Percentiles rank a stretch among this genome's conserved stretches.
These are phyloP conservation scores for Sclerurus mexicanus DNA, from an alignment of 2,113 vertebrate species.

Conservation along the genomic window DNA sequence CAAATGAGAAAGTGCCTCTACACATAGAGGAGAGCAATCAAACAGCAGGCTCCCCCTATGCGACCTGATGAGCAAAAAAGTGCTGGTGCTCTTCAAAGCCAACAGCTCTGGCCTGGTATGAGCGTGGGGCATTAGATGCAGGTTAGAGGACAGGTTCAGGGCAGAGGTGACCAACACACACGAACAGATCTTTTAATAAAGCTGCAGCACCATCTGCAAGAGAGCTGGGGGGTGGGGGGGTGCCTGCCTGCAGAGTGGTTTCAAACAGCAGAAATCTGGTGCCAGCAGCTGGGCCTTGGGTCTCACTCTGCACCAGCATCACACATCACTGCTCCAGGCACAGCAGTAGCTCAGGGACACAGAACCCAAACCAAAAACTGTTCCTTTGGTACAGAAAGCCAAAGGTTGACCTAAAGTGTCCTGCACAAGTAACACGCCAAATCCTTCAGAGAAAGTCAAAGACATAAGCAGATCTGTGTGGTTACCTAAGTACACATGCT, in stretches of 20 bases:
- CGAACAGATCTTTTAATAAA: accelerated
- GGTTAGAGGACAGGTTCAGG: not conserved
- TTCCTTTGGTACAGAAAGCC: not conserved
- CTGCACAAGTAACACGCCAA: not conserved
- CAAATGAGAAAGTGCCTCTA: not conserved
- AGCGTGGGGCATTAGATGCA: accelerated
- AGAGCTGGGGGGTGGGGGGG: accelerated
- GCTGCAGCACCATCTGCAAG: not conserved
- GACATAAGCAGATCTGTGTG: not conserved
- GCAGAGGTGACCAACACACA: not conserved
- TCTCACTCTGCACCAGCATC: not conserved
- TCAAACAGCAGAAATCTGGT: not conserved
- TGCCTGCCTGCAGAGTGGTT: not conserved
- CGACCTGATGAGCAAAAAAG: not conserved
- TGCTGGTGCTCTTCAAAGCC: not conserved
- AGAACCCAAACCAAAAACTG: not conserved
- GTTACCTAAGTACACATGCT: not conserved
- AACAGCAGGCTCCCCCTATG: not conserved
- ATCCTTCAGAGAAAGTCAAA: not conserved
- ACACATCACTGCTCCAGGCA: not conserved
- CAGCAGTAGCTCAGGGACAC: not conserved
- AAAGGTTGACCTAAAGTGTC: not conserved
- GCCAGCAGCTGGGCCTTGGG: not conserved
- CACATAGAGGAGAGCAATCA: accelerated
- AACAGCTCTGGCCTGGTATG: not conserved